Evolutionary conservation across 2,113 vertebrate species (phyloP).

Genomic region (Cottus gobio): DNA sequence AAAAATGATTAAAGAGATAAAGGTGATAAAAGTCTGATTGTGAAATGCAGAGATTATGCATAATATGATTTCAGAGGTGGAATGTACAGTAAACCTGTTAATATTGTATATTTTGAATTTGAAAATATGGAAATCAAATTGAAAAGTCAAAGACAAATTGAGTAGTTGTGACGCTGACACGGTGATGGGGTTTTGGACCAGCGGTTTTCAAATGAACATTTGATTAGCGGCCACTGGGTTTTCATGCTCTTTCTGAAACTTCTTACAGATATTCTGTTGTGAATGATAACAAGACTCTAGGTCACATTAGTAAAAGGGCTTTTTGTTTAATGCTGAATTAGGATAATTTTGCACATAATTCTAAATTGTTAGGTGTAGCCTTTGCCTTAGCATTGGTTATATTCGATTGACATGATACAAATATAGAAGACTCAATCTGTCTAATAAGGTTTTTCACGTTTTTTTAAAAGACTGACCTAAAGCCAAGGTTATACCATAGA

Average conservation of each 20-base stretch:
- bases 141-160: conserved; percentile 63
- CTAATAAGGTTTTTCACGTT: conserved; percentile 11
- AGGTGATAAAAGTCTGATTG: conserved; percentile 53
- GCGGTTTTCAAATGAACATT: conserved; percentile 18
- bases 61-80: conserved; percentile 72
- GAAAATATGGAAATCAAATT: conserved; percentile 80
- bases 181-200: conserved; percentile 53
- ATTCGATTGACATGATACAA: conserved; percentile 44
- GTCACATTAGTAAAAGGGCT: conserved; percentile 42
- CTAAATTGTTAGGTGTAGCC: conserved; percentile 48
- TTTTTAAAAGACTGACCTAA: conserved; percentile 36
- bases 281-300: conserved; percentile 35
- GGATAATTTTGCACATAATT: conserved; percentile 73
- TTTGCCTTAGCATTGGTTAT: conserved; percentile 47
- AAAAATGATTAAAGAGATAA: conserved; percentile 57
- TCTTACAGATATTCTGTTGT: conserved; percentile 49
- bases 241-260: conserved; percentile 44
- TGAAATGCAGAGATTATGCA: conserved; percentile 75
- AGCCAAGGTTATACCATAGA: conserved; percentile 21
- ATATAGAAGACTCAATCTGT: conserved; percentile 13
- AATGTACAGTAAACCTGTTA: conserved; percentile 87
- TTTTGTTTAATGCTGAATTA: conserved; percentile 45
- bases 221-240: conserved; percentile 30
- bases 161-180: conserved; percentile 56
- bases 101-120: conserved; percentile 95